Base-by-base conservation (phyloP, 1,140 invertebrate genomes). In the Phocides pigmalion region DNA sequence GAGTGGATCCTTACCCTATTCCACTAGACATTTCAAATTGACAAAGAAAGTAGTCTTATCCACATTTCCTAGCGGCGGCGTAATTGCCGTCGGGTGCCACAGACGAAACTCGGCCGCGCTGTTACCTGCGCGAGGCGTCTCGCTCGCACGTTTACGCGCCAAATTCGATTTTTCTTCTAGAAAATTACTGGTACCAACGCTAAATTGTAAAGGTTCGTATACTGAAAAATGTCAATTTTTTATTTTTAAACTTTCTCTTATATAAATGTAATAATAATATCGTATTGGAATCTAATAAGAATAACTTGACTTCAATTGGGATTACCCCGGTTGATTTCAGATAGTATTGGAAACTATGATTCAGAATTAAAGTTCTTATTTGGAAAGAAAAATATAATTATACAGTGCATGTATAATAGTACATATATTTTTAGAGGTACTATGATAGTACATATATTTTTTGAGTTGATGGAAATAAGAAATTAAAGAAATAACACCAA, bases 51-150 rank as follows among this genome's bases (percentile, higher is more conserved):
- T 11, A 25, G 63, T 56, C 70, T 16, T 62, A 72, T 82, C 75
- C 70, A 71, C 37, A 63, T 12, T 46, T 44, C 3, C 62, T 71
- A 22, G 62, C 63, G 14, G 22, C 39, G 17, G 46, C 41, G 58
- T 68, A 70, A 73, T 65, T 72, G 72, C 59, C 64, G 69, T 72
- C 62, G 64, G 63, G 50, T 64, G 68, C 66, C 76, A 64, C 72
- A 76, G n/a, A 79, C 78, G 79, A 80, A 75, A 79, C 71, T 75
- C 79, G 80, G 82, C 79, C 82, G 82, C 80, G 74, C 77, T 76
- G 74, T 70, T 81, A 76, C 74, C 72, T 77, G 71, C 70, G 67
- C 54, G 17, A 28, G 46, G 41, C 46, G 37, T 46, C 51, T 65
- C 64, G 42, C 62, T 70, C 59, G 39, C 58, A 59, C 71, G 50